These are phyloP conservation scores for Cosmopolites sordidus DNA, from an alignment of 2,888 invertebrate genomes.

Conservation along the genomic window DNA sequence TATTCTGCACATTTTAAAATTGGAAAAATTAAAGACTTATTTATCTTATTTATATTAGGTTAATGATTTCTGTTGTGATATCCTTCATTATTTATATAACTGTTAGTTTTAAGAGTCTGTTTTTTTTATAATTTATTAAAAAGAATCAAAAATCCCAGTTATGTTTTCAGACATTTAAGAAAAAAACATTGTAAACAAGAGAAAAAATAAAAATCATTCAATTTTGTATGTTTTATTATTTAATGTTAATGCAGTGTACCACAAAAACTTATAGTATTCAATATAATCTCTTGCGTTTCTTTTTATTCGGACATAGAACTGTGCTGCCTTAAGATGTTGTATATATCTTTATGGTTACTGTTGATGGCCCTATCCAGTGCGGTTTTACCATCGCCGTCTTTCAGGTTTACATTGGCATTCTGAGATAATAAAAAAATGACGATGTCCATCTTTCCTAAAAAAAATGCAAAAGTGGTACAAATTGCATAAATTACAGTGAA, in stretches of 20 bases:
- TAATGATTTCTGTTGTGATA: constrained; percentile 1
- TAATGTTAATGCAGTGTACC: no score
- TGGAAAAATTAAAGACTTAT: no score
- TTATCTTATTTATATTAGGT: neutral
- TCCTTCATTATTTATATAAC: neutral
- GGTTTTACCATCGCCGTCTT: constrained; percentile 78
- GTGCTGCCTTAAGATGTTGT: constrained; percentile 12
- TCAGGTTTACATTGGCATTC: constrained; percentile 59
- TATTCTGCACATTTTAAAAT: no score
- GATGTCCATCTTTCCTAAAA: constrained; percentile 60
- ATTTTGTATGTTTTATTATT: no score
- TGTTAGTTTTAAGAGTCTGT: neutral
- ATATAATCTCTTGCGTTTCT: no score
- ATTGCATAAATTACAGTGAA: no score
- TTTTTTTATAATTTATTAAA: neutral
- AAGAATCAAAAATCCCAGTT: neutral
- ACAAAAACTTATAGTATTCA: no score
- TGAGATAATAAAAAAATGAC: constrained; percentile 61
- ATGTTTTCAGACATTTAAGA: neutral
- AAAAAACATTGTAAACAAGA: neutral
- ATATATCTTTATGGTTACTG: constrained; percentile 35
- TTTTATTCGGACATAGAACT: no score
- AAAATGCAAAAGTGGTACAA: no score
- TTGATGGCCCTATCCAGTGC: constrained; percentile 72
- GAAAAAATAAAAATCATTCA: no score